Evolutionary conservation across 1,140 invertebrate genomes (phyloP).

Genomic region (Lasioglossum baleicum): DNA sequence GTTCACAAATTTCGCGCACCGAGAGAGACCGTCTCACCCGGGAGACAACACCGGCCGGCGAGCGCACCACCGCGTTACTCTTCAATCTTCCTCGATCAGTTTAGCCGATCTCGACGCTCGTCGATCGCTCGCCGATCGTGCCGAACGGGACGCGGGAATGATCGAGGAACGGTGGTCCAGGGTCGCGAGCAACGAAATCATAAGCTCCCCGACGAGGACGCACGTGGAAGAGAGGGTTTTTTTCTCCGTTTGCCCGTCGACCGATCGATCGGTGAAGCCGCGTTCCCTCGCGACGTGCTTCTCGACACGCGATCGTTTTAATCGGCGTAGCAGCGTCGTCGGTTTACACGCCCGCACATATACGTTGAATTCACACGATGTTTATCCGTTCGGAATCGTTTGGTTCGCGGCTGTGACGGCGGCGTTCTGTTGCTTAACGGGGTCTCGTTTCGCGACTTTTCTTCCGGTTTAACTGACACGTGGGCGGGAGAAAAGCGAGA

Average conservation of each 20-base stretch:
- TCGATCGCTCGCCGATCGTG: constrained; percentile 10
- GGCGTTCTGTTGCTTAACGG: too few relatives aligned
- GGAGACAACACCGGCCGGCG: neutral
- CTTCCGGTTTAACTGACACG: constrained; percentile 20
- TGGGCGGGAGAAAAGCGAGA: constrained; percentile 36
- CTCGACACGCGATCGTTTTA: too few relatives aligned
- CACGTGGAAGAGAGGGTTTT: constrained; percentile 22
- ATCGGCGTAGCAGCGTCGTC: too few relatives aligned
- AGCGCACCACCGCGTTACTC: too few relatives aligned
- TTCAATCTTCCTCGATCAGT: too few relatives aligned
- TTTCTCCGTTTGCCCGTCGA: neutral
- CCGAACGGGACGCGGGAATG: neutral
- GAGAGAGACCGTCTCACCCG: neutral
- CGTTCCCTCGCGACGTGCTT: neutral
- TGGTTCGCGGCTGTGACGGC: too few relatives aligned
- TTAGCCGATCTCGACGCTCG: neutral
- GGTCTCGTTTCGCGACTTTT: too few relatives aligned
- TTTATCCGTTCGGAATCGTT: neutral
- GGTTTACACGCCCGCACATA: too few relatives aligned
- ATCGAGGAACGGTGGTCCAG: constrained; percentile 14
- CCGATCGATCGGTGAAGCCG: neutral
- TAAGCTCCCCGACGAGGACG: constrained; percentile 24
- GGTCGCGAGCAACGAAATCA: constrained; percentile 33
- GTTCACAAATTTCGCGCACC: neutral
- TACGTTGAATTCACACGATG: neutral